These are phyloP conservation scores for Corythornis madagascariensis DNA, from an alignment of 2,113 vertebrate genomes.

Conservation along the genomic window DNA sequence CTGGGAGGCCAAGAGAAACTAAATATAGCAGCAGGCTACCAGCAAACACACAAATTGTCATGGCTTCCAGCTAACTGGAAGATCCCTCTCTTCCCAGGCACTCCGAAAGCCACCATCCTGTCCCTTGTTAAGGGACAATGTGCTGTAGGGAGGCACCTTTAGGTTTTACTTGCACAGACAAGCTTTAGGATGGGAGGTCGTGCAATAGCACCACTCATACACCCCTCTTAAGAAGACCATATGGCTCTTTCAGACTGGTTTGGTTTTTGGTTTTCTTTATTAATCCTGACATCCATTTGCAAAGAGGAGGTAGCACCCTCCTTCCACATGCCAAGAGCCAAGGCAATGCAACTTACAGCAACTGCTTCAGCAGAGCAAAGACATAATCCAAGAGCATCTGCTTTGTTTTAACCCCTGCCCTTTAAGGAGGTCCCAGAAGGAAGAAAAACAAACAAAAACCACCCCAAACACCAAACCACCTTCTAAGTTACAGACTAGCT, in stretches of 20 bases:
- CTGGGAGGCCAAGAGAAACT: constrained; percentile 22
- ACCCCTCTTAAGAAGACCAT: background rate
- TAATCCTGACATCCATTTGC: background rate
- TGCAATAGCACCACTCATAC: background rate
- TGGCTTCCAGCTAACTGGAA: constrained; percentile 43
- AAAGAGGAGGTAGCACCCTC: background rate
- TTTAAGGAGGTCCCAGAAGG: background rate
- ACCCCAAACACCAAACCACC: background rate
- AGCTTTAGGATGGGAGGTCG: background rate
- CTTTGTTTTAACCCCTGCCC: constrained; percentile 39
- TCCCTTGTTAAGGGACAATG: constrained; percentile 40
- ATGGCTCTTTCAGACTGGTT: background rate
- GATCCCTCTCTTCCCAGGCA: background rate
- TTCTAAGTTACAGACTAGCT: background rate
- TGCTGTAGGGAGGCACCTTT: background rate
- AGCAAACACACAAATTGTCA: constrained; percentile 24
- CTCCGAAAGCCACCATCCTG: background rate
- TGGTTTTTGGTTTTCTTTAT: background rate
- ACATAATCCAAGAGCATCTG: constrained; percentile 34
- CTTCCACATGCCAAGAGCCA: background rate
- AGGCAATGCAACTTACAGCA: background rate
- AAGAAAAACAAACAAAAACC: background rate
- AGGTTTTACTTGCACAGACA: background rate
- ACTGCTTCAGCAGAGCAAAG: background rate
- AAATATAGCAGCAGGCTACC: constrained; percentile 56